Conservation (phyloP, 2,888 invertebrate species). For the Morpho helenor region DNA sequence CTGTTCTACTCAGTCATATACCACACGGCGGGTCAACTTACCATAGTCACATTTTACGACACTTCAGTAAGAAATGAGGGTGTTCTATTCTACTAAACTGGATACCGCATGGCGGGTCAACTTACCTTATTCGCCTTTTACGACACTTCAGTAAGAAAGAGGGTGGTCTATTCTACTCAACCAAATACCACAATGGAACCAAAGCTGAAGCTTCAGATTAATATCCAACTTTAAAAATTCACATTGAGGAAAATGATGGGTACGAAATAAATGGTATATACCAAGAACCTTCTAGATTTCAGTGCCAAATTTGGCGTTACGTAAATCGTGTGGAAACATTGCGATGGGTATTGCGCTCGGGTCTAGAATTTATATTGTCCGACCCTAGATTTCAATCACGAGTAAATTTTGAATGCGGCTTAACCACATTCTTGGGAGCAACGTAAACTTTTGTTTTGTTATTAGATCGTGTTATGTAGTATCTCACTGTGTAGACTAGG, state of each 20-base stretch:
- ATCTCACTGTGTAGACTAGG: too few relatives aligned
- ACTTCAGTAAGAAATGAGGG: too few relatives aligned
- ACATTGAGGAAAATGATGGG: conserved; percentile 20
- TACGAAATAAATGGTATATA: conserved; percentile 27
- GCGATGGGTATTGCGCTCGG: neutral
- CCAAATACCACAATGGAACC: too few relatives aligned
- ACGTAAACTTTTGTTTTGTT: neutral
- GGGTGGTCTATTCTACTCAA: too few relatives aligned
- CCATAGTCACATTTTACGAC: too few relatives aligned
- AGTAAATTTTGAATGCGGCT: neutral
- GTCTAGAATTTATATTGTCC: neutral
- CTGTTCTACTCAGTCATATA: too few relatives aligned
- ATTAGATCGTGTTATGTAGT: neutral
- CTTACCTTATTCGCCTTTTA: too few relatives aligned
- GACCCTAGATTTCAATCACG: neutral
- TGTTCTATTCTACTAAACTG: too few relatives aligned
- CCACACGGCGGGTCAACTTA: too few relatives aligned
- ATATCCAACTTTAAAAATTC: conserved; percentile 10
- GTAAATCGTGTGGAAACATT: conserved; percentile 24
- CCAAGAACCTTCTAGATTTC: conserved; percentile 20
- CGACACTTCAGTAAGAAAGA: too few relatives aligned
- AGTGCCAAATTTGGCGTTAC: conserved; percentile 26
- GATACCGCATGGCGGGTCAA: too few relatives aligned
- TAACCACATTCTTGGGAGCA: neutral
- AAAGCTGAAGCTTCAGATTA: too few relatives aligned